Base-by-base conservation (phyloP, 92 coral and sea anemone genomes). In the Epizoanthus illoricatus region DNA sequence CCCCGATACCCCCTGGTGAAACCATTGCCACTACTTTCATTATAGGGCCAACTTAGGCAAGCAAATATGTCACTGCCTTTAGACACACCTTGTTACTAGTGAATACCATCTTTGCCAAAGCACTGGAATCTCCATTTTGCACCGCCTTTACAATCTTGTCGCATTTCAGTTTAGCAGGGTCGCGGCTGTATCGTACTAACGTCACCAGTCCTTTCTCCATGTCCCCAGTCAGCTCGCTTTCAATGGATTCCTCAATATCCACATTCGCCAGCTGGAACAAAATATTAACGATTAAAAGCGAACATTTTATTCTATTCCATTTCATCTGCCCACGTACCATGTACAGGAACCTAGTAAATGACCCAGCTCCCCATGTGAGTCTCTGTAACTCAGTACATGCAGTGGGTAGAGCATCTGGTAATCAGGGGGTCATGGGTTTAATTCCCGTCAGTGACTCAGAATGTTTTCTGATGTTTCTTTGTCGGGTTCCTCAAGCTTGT, bases 171-270 rank as follows among this genome's bases (percentile, higher is more conserved):
- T 78, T 78, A 58, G 54, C n/a, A 19, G 82, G 69, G 40, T 78
- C 82, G 23, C 82, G 82, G 67, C 82, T 78, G 69, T 42, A 62
- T 47, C 52, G 42, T 11, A 78, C 65, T 13, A 78, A 41, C 23
- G 82, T 42, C 57, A 78, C 23, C 21, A 78, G 71, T 23, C 82
- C 82, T 63, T 78, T 78, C 47, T 78, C 82, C 71, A 78, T 78
- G 71, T 78, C 82, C 17, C 82, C 82, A 20, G 71, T 78, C 71
- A 78, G 61, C 82, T 78, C 82, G 24, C 42, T 78, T 62, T 78
- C 49, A 13, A 78, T 42, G 42, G 69, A 63, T 39, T 78, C 82
- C 49, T 78, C 82, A 2, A 78, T 62, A 5, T 78, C 71, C 11
- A 61, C 69, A 61, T 59, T 56, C 19, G 71, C 39, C 64, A 78